phyloP scores from a whole-genome alignment of 2,797 vertebrate genomes.

The Pterois miles region DNA sequence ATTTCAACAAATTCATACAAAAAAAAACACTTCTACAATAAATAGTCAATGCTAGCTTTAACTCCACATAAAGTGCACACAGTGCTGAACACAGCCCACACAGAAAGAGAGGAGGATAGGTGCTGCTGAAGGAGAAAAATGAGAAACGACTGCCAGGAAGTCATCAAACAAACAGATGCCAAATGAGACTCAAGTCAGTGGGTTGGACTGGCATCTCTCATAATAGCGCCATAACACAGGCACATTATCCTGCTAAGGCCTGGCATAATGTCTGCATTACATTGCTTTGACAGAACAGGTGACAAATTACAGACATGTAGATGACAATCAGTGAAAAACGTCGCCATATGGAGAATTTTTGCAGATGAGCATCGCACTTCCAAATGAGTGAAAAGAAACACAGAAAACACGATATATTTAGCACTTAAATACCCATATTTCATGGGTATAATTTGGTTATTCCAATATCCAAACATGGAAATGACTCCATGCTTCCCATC shows the following conservation, averaged over 20 bases:
- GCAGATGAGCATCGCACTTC: slow-evolving; percentile 16
- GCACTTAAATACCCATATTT: slow-evolving; percentile 28
- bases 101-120: slow-evolving; percentile 12
- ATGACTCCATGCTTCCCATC: slow-evolving; percentile 5
- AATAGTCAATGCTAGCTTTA: not conserved
- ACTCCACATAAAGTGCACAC: slow-evolving; percentile 7
- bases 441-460: slow-evolving; percentile 3
- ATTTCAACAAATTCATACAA: not conserved
- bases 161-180: slow-evolving; percentile 75
- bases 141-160: slow-evolving; percentile 52
- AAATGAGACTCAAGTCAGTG: slow-evolving; percentile 71
- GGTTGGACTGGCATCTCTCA: slow-evolving; percentile 63
- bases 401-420: slow-evolving; percentile 6
- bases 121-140: slow-evolving; percentile 43
- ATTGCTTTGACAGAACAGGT: slow-evolving; percentile 61
- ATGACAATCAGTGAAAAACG: slow-evolving; percentile 46
- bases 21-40: not conserved
- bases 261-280: slow-evolving; percentile 60
- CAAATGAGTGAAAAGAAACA: not conserved
- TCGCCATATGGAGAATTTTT: slow-evolving; percentile 30
- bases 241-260: slow-evolving; percentile 60
- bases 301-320: slow-evolving; percentile 66
- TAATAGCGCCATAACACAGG: slow-evolving; percentile 42
- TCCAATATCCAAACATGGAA: slow-evolving; percentile 3
- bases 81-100: slow-evolving; percentile 2